Evolutionary conservation across 1,140 invertebrate genomes (phyloP), one percentile per base, ranked within the genome.

Genomic region (Euwallacea similis): DNA sequence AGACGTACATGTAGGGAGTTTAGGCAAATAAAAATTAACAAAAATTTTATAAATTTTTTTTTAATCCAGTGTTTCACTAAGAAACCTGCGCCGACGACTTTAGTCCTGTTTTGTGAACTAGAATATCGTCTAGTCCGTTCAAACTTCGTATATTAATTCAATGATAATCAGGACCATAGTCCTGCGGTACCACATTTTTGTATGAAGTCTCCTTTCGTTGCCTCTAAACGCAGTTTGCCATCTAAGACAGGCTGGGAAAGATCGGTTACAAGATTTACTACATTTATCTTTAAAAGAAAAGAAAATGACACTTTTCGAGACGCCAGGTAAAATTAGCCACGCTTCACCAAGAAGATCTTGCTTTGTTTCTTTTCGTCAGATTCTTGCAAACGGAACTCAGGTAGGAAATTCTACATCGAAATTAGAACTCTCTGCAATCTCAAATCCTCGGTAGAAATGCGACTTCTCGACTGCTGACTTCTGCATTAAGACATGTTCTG

Each of bases 301-400:
- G 13, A 50, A 13, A 50, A 50, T 50, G 54, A 56, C 54, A 56
- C 9, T n/a, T 56, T 56, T 2, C 16, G 54, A 56, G 54, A 8
- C 54, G 54, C 54, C 54, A 56, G 54, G 54, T 56, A 56, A 56
- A 56, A 15, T 56, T 56, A 21, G 54, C 16, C 16, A 56, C 54
- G 16, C 54, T 15, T 13, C 54, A 56, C 54, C 16, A n/a, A 16
- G 54, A 56, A 56, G 54, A 16, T 56, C 16, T 3, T 1, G 8
- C 9, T 56, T 56, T 56, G 11, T 56, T 56, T 3, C 2, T 2
- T 56, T 56, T 15, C 9, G 54, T 56, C 8, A 4, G 2, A 15
- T 16, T 50, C 13, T 50, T 50, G 46, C 13, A 7, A 50, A 50
- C 46, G 46, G 6, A 11, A 11, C 13, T 50, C 46, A 13, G 46